Evolutionary conservation across 1,140 invertebrate genomes (phyloP), one percentile per base, ranked within the genome.

Genomic region (Arctopsyche grandis): DNA sequence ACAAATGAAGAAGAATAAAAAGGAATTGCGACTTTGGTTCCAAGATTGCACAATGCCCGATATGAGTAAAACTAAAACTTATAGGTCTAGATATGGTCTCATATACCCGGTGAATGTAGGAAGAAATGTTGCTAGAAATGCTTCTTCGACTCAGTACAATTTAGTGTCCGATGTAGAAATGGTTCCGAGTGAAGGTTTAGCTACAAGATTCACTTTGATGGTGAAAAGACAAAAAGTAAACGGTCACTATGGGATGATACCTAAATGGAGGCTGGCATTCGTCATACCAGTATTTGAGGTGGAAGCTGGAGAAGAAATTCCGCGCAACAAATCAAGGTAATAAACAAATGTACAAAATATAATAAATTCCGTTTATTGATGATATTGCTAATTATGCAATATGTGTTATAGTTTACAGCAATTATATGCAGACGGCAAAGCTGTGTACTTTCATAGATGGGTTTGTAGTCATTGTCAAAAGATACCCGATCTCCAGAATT

Each of bases 161-260:
- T 86, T 96, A 83, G 94, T 94, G 0, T 92, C 92, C 5, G 94
- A 95, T 84, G 92, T 95, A 77, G 93, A 95, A 85, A 87, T 95
- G 74, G 88, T 94, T 69, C 93, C 93, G 0, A 94, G 93, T 82
- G 86, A 90, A 43, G 88, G 89, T 79, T 85, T 94, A 71, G 91
- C 92, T 0, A 86, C 88, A 7, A 90, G 89, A 79, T 93, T 94
- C 82, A 83, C 91, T 4, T 84, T 88, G 77, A 92, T 93, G 91
- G 84, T 93, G 0, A 85, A 86, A 75, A 83, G 82, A 3, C 84
- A 85, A 44, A 79, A 82, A 76, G 80, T 83, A 63, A 79, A 73
- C 46, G 77, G 77, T 0, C 74, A 82, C 12, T 76, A 80, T 43
- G 81, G 79, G 21, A 66, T 77, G 12, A 69, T 79, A 12, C 77